phyloP scores from a whole-genome alignment of 64 coral and sea anemone genomes.

The Montipora sp. region DNA sequence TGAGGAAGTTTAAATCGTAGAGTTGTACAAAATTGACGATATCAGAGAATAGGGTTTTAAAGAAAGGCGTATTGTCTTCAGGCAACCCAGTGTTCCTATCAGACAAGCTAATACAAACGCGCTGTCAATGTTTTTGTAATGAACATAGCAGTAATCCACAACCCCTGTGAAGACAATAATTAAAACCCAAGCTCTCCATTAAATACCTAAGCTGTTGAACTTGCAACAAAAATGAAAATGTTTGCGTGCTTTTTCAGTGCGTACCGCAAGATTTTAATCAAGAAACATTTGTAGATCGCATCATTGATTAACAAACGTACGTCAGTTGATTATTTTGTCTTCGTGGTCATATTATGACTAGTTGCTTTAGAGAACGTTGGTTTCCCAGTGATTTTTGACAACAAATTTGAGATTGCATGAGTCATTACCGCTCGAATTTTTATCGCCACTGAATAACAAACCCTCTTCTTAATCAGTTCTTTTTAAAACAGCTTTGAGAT shows the following conservation, averaged over 20 bases:
- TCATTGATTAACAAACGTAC: conserved; percentile 21
- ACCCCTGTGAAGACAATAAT: not conserved
- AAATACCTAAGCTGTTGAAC: not conserved
- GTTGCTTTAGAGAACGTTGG: not conserved
- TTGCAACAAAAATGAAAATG: not conserved
- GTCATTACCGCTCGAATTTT: not conserved
- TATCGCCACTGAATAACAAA: not conserved
- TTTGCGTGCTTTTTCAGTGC: not conserved
- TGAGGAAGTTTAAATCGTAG: not conserved
- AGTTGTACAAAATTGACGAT: not conserved
- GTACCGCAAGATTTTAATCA: conserved; percentile 10
- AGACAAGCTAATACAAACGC: not conserved
- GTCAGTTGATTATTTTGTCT: conserved; percentile 20
- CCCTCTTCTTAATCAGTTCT: not conserved
- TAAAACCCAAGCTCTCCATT: no score
- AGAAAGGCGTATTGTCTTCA: no score
- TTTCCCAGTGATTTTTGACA: not conserved
- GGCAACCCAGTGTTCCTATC: not conserved
- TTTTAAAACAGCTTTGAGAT: not conserved
- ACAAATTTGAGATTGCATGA: not conserved
- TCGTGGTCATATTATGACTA: conserved; percentile 8
- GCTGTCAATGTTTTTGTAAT: conserved; percentile 13
- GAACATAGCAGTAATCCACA: not conserved
- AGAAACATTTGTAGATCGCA: conserved; percentile 31
- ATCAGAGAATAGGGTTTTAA: no score